Evolutionary conservation across 2,888 invertebrate genomes (phyloP), one percentile per base, ranked within the genome.

Genomic region (Cosmorhoe ocellata): DNA sequence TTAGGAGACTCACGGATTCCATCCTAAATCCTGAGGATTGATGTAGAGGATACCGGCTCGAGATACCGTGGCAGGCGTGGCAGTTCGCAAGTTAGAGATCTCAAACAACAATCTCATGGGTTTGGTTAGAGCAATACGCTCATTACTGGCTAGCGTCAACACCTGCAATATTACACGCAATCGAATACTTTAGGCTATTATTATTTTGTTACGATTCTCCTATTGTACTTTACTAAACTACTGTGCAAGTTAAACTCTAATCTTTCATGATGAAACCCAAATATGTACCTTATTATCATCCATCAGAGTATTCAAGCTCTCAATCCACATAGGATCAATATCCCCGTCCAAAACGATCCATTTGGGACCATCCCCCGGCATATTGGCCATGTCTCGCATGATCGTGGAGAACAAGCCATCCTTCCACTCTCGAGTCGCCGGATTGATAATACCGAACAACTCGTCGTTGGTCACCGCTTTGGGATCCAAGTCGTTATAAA

Each of bases 251-350:
- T n/a, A n/a, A n/a, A n/a, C n/a, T n/a, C n/a, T n/a, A n/a, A n/a
- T n/a, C n/a, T n/a, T n/a, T n/a, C n/a, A n/a, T n/a, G n/a, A n/a
- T n/a, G n/a, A n/a, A n/a, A n/a, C n/a, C n/a, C n/a, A n/a, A n/a
- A n/a, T n/a, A n/a, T n/a, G 18, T 18, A 24, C 95, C 91, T 98
- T 98, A 80, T 98, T 98, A 76, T 98, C 98, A 79, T 98, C 98
- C 98, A 98, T 98, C 11, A 98, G 94, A 2, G 98, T 98, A 76
- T 98, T 98, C 22, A 98, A 91, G 26, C 97, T 98, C 84, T 98
- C 98, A 70, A 98, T 98, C 98, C 98, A 98, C 98, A 98, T 98
- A 0, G 98, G 98, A 90, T 98, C 98, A 65, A 98, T 98, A 74
- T 98, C 98, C 11, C 98, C 98, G 79, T 98, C 98, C 37, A 98